These are phyloP conservation scores for Bombus sylvicola DNA, from an alignment of 1,140 invertebrate genomes.

Conservation along the genomic window DNA sequence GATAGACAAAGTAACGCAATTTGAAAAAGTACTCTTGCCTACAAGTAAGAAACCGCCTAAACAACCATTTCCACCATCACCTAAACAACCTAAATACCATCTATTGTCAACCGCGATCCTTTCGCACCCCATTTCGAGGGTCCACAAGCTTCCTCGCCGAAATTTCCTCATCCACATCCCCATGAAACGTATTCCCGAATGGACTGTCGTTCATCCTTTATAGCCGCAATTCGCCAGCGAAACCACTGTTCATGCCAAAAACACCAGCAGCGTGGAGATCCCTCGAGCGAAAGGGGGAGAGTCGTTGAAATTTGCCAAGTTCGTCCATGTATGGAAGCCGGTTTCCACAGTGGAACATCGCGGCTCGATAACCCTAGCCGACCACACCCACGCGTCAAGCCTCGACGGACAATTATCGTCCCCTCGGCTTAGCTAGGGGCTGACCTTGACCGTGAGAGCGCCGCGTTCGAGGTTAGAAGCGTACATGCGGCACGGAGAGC, in stretches of 20 bases:
- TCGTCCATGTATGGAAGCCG: neutral
- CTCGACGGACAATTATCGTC: constrained; percentile 43
- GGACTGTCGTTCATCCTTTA: neutral
- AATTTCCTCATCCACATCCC: neutral
- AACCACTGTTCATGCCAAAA: neutral
- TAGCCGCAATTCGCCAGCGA: neutral
- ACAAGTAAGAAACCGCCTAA: neutral
- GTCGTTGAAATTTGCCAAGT: neutral
- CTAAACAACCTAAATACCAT: neutral
- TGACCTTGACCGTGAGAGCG: constrained; percentile 57
- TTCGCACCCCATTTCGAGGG: neutral
- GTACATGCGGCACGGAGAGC: neutral
- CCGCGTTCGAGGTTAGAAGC: constrained; percentile 20
- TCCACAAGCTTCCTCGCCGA: neutral
- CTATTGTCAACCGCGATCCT: neutral
- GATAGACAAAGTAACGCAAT: neutral
- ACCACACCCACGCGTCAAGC: constrained; percentile 37
- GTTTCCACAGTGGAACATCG: constrained; percentile 25
- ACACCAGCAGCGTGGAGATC: neutral
- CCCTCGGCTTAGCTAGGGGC: constrained; percentile 16
- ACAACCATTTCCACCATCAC: neutral
- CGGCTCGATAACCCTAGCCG: constrained; percentile 13
- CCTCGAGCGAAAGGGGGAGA: neutral
- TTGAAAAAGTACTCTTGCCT: too few species aligned
- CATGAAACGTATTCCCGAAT: neutral